Base-by-base conservation (phyloP, 2,888 invertebrate species). In the Heliconius aoede region DNA sequence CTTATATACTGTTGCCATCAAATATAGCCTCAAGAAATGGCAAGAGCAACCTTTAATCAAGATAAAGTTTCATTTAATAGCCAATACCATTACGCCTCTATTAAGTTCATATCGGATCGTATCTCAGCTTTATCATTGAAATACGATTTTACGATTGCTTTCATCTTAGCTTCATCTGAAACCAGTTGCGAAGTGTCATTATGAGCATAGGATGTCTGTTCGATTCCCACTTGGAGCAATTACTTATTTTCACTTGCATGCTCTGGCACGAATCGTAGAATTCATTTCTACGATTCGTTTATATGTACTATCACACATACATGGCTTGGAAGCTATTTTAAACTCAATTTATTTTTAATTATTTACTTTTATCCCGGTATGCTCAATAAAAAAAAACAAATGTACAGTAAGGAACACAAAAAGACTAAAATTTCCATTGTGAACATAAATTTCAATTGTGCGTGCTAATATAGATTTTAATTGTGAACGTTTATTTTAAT, bases 61-160 rank as follows among this genome's bases (percentile, higher is more conserved):
- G 28, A 67, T 67, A 51, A 67, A 60, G 24, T 68, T 64, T 77
- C 76, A 79, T 77, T 82, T 83, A 82, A 74, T 62, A 65, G 55
- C 40, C 61, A 55, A 71, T 68, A 64, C 64, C 30, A 74, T 76
- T 74, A 76, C 32, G 30, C 26, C 65, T 65, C 65, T 69, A 73
- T 77, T 69, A 73, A 74, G 46, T 73, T 73, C 28, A 46, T 9
- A 73, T 55, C 26, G 26, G 62, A 62, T 58, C 61, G 73, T 69
- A 73, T 64, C 62, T 62, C 30, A 15, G 24, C 21, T 55, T 64
- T 76, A 76, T 77, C 74, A 74, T 55, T 77, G 74, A 74, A 26
- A 74, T 71, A 77, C 58, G 69, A 71, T 76, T 81, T 81, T 83
- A 83, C 82, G 71, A 76, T 84, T 83, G 84, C 83, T 72, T 82